A percentile compares a stretch with the other conserved stretches of the same genome.
phyloP scores from a whole-genome alignment of 2,888 invertebrate species.

The Apodemia mormo region DNA sequence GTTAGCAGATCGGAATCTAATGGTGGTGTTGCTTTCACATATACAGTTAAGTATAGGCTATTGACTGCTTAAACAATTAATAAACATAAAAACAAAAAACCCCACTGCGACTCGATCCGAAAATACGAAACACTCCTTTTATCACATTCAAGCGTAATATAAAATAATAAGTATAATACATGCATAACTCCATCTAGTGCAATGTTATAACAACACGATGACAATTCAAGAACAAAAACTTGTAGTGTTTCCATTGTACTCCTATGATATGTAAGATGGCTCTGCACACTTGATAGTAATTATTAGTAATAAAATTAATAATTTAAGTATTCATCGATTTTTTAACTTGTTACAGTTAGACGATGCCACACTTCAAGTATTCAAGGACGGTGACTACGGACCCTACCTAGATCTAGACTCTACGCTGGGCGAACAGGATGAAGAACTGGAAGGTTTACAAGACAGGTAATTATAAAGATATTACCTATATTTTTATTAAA shows the following conservation, averaged over 20 bases:
- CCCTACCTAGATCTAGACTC: slow-evolving; percentile 98
- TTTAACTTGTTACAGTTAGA: slow-evolving; percentile 90
- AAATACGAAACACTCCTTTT: too few relatives aligned
- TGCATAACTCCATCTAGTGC: background rate
- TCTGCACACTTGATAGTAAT: background rate
- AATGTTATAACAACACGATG: background rate
- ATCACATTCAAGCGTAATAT: too few relatives aligned
- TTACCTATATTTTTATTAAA: background rate
- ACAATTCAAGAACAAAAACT: background rate
- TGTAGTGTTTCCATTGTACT: background rate
- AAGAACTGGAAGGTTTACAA: slow-evolving; percentile 97
- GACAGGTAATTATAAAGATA: slow-evolving; percentile 86
- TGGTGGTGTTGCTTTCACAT: too few relatives aligned
- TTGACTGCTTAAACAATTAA: too few relatives aligned
- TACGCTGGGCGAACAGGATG: slow-evolving; percentile 97
- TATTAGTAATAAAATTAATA: background rate
- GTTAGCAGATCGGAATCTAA: too few relatives aligned
- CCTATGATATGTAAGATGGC: background rate
- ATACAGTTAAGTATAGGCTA: too few relatives aligned
- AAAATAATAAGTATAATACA: too few relatives aligned
- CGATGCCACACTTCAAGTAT: slow-evolving; percentile 97
- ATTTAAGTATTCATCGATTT: slow-evolving; percentile 12
- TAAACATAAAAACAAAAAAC: too few relatives aligned
- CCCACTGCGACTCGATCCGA: too few relatives aligned
- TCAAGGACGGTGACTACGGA: slow-evolving; percentile 98